Base-by-base conservation (phyloP, 2,888 invertebrate species). In the Cephus rjabovi region DNA sequence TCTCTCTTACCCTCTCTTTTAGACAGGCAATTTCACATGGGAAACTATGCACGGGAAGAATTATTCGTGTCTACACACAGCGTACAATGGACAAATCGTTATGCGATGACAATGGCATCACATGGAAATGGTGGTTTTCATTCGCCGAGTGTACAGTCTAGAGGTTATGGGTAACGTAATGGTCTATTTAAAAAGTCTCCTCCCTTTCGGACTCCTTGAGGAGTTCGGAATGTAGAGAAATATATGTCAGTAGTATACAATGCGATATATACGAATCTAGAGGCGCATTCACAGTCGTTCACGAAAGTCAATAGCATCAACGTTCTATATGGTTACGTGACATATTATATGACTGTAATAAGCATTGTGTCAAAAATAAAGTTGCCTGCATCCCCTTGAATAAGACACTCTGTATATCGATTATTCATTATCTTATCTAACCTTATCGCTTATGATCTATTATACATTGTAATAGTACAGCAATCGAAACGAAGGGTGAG, bases 371-470 rank as follows among this genome's bases (percentile, higher is more conserved):
- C 31, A 71, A 79, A 81, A 82, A 81, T 82, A 81, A 84, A 79
- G 76, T 86, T 82, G 85, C 82, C 85, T 85, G 85, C 82, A 81
- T 84, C 87, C 83, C 85, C 83, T 85, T 82, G 83, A 81, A 80
- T 81, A 83, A 76, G 85, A 83, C 79, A 80, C 81, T 80, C 80
- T 76, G 75, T 76, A 78, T 76, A 78, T 78, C 30, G 34, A 74
- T 34, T 34, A 74, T 11, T 12, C 1, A 71, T 33, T 23, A 33
- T 74, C 74, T 74, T 74, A 35, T n/a, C 74, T 74, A 74, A 23
- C 30, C 74, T 74, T 35, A 35, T 74, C 74, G 37, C 37, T 74
- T 74, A 74, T 2, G 12, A 9, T 74, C 37, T 74, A 74, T 74
- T 11, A 34, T 74, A 74, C 74, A 34, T 34, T 11, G 11, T 35